Evolutionary conservation across 2,113 vertebrate genomes (phyloP).

Genomic region (Emydocephalus ijimae): DNA sequence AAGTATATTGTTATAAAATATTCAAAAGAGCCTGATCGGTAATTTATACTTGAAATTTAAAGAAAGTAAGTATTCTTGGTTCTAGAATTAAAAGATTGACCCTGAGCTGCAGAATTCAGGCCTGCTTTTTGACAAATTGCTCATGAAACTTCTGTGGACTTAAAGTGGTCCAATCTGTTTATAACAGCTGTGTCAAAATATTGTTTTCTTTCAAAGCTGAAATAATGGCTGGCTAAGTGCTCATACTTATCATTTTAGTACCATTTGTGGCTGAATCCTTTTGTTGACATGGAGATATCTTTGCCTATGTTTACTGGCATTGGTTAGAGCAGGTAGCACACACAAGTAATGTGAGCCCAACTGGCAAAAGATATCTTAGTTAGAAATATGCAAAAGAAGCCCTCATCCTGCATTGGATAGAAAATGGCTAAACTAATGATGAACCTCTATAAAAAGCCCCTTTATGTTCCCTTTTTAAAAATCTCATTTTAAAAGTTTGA

Average conservation of each 20-base stretch:
- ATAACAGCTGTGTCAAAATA: neutral
- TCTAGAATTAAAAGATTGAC: neutral
- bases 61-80: neutral
- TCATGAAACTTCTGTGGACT: neutral
- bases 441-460: neutral
- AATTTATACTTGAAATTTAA: neutral
- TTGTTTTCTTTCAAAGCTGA: slow-evolving; percentile 11
- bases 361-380: too few species aligned
- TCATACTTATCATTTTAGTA: neutral
- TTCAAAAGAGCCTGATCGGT: neutral
- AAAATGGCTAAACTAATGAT: too few species aligned
- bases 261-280: neutral
- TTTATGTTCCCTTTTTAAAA: neutral
- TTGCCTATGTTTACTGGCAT: neutral
- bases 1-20: neutral
- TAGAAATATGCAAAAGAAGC: too few species aligned
- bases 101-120: neutral
- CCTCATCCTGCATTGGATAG: too few species aligned
- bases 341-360: too few species aligned
- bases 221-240: slow-evolving; percentile 20
- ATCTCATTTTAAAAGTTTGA: neutral
- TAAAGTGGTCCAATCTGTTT: neutral
- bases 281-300: slow-evolving; percentile 2
- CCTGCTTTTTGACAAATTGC: neutral
- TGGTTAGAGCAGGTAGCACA: too few species aligned